Evolutionary conservation across 1,140 invertebrate genomes (phyloP), one percentile per base, ranked within the genome.

Genomic region (Leguminivora glycinivorella): DNA sequence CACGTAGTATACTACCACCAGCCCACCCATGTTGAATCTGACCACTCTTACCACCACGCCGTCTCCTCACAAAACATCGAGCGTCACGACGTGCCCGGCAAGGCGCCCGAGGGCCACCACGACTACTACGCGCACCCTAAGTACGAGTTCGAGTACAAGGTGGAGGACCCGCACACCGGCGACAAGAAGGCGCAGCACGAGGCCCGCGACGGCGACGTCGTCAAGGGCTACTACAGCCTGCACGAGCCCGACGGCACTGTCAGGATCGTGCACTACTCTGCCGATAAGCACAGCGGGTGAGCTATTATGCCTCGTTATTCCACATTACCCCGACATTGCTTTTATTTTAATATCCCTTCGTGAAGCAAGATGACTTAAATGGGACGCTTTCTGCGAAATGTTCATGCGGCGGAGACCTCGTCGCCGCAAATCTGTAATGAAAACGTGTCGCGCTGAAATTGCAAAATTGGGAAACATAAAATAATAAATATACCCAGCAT

Each of bases 181-280:
- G 93, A 94, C 77, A 92, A 87, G 81, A 94, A 94, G 87, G 92
- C 83, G 69, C 93, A 93, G 81, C 90, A 93, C 72, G 93, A 94
- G 80, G 87, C 87, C 56, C 90, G 93, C 9, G 92, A 93, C 71
- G 93, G 93, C 12, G 93, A 94, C 77, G 83, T 90, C 4, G 93
- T 94, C 66, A 89, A 92, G 77, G 93, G 93, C n/a, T 87, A 87
- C 43, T 93, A 93, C 78, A 88, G 88, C 7, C 84, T 93, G 29
- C 88, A 93, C 25, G 91, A 93, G 72, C 83, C 93, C n/a, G 93
- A 94, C 72, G 93, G 93, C 7, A 90, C 88, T 2, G 77, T 92
- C 31, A 89, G 93, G 56, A 92, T 86, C 19, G 93, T 93, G 17
- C 88, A 93, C 69, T 94, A 93, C 76, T 85, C 84, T n/a, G 87